Base-by-base conservation (phyloP, 2,888 invertebrate genomes). In the Camponotus fellah region DNA sequence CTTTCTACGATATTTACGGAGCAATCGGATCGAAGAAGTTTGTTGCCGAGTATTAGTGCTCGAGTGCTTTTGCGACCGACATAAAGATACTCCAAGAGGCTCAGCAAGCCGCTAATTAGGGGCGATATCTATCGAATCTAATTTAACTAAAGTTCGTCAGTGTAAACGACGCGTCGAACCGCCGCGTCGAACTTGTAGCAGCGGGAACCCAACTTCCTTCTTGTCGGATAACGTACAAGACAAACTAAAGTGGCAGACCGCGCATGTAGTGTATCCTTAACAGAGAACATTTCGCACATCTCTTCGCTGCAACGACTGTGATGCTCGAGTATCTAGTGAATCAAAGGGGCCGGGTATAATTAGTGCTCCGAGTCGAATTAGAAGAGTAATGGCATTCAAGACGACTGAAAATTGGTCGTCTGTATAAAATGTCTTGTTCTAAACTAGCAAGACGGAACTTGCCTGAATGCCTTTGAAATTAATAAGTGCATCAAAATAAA, bases 71-170 rank as follows among this genome's bases (percentile, higher is more conserved):
- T 58, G 43, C 46, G 58, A 6, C 21, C 14, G 53, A 53, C n/a
- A 53, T 53, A 21, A 43, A 32, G 6, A 69, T 60, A 66, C 32
- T 80, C 58, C 12, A 80, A 62, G 83, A 83, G 74, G n/a, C 40
- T 12, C 81, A 58, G n/a, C 34, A 53, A 82, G 32, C 72, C 58
- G 76, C 75, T 88, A 87, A 86, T 88, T 87, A 88, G 72, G 43
- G 14, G 56, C 74, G 62, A 69, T 82, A 58, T 58, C 77, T 82
- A 62, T 86, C 84, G 71, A 86, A 84, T 84, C 66, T 77, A 87
- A 88, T 88, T 84, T 82, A 82, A 86, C 87, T 74, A 80, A 87
- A 82, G 83, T 88, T 84, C 62, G 14, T 21, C 60, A 62, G 37
- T 68, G 66, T 56, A 83, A 85, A 82, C 77, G 40, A 81, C 82